phyloP scores from a whole-genome alignment of 2,797 vertebrate species.

The Rhabdophis nuchalis region DNA sequence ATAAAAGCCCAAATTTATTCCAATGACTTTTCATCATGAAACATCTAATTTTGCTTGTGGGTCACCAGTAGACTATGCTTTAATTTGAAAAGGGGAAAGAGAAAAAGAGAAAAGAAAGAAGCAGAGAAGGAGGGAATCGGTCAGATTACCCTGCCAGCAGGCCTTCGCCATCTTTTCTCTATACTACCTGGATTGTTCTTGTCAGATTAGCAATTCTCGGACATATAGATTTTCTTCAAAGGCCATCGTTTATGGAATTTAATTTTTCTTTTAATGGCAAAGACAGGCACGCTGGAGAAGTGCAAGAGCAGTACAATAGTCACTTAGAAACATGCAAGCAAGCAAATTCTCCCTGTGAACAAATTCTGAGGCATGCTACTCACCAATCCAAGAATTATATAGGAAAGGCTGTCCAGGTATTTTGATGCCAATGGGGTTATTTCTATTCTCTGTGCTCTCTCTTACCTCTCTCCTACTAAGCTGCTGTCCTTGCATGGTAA shows the following conservation, averaged over 20 bases:
- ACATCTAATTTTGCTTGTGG: slow-evolving; percentile 53
- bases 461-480: not conserved
- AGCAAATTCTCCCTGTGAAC: not conserved
- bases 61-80: slow-evolving; percentile 46
- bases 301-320: slow-evolving; percentile 27
- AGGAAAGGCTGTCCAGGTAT: not conserved
- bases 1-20: slow-evolving; percentile 69
- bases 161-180: slow-evolving; percentile 42
- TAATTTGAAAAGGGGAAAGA: slow-evolving; percentile 43
- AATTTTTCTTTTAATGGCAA: not conserved
- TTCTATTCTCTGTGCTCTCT: not conserved
- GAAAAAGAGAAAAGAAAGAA: slow-evolving; percentile 16
- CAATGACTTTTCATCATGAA: slow-evolving; percentile 67
- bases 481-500: not conserved
- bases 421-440: not conserved
- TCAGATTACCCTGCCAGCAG: slow-evolving; percentile 47
- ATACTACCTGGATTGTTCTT: slow-evolving; percentile 46
- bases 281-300: slow-evolving; percentile 39
- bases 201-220: slow-evolving; percentile 54
- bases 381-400: not conserved
- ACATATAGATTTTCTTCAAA: slow-evolving; percentile 56
- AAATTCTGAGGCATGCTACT: not conserved
- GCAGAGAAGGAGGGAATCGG: slow-evolving; percentile 30
- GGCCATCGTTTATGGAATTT: slow-evolving; percentile 39
- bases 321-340: slow-evolving; percentile 45